Percentiles rank a stretch among this genome's conserved stretches.
Evolutionary conservation across 2,888 invertebrate genomes (phyloP).

Genomic region (Villa cingulata): DNA sequence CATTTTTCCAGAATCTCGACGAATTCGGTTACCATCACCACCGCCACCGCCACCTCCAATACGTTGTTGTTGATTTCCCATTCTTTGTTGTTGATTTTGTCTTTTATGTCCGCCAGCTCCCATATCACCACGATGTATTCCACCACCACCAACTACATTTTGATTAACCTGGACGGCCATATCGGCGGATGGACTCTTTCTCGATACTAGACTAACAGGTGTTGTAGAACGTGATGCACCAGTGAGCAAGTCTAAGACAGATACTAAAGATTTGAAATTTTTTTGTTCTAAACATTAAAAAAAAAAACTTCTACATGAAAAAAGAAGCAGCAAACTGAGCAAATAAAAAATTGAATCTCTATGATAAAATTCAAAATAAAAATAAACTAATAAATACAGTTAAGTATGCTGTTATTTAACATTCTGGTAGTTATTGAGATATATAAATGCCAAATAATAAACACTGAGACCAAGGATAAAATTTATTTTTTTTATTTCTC

Average conservation of each 20-base stretch:
- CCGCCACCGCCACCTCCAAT: slow-evolving; percentile 11
- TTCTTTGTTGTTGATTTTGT: slow-evolving; percentile 21
- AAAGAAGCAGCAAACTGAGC: not conserved
- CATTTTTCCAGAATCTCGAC: slow-evolving; percentile 33
- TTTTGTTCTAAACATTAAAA: slow-evolving; percentile 1
- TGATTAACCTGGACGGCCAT: slow-evolving; percentile 59
- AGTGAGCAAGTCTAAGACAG: slow-evolving; percentile 38
- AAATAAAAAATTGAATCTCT: not conserved
- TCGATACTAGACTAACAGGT: slow-evolving; percentile 55
- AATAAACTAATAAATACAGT: too few relatives aligned
- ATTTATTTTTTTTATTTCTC: too few relatives aligned
- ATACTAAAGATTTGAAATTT: slow-evolving; percentile 12
- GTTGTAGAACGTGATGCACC: slow-evolving; percentile 64
- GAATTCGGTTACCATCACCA: slow-evolving; percentile 24
- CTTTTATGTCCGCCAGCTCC: slow-evolving; percentile 14
- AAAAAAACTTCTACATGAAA: not conserved
- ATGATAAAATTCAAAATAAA: too few relatives aligned
- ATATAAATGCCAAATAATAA: not conserved
- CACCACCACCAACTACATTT: slow-evolving; percentile 16
- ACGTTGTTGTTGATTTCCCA: slow-evolving; percentile 20
- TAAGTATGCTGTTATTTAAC: too few relatives aligned
- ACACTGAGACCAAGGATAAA: slow-evolving; percentile 5
- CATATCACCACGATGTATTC: slow-evolving; percentile 13
- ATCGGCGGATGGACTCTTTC: slow-evolving; percentile 77
- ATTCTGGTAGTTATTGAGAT: too few relatives aligned